Evolutionary conservation across 2,113 vertebrate species (phyloP).

Genomic region (Rattus rattus): DNA sequence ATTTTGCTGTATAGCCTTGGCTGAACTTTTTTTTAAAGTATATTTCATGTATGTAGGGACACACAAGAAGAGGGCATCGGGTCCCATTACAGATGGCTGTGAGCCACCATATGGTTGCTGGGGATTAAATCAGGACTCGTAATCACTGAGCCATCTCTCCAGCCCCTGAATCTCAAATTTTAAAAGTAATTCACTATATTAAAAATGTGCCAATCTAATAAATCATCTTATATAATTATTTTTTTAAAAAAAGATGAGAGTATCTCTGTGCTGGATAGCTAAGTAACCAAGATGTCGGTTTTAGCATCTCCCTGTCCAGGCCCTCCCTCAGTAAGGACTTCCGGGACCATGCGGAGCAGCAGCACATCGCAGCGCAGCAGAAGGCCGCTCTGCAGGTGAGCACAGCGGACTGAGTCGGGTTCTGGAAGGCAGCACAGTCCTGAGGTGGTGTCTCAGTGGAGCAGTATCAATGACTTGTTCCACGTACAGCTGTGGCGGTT

Average conservation of each 20-base stretch:
- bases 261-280: neutral
- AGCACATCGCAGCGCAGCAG: conserved; percentile 98
- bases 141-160: too few relatives aligned
- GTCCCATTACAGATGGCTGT: too few relatives aligned
- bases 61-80: too few relatives aligned
- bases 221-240: neutral
- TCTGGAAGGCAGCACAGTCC: neutral
- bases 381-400: conserved; percentile 97
- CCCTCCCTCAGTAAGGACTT: conserved; percentile 93
- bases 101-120: too few relatives aligned
- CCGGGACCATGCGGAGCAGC: conserved; percentile 96
- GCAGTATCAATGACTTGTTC: conserved; percentile 39
- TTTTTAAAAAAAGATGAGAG: neutral
- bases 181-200: conserved; percentile 4
- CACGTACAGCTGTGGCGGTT: conserved; percentile 13
- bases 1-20: neutral
- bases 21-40: too few relatives aligned
- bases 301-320: conserved; percentile 91
- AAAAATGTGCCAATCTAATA: neutral
- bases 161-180: neutral
- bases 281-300: conserved; percentile 60
- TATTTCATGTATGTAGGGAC: too few relatives aligned
- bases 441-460: conserved; percentile 30
- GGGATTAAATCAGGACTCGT: too few relatives aligned
- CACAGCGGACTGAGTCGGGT: neutral